Evolutionary conservation across 2,888 invertebrate genomes (phyloP), one percentile per base, ranked within the genome.

Genomic region (Idaea aversata): DNA sequence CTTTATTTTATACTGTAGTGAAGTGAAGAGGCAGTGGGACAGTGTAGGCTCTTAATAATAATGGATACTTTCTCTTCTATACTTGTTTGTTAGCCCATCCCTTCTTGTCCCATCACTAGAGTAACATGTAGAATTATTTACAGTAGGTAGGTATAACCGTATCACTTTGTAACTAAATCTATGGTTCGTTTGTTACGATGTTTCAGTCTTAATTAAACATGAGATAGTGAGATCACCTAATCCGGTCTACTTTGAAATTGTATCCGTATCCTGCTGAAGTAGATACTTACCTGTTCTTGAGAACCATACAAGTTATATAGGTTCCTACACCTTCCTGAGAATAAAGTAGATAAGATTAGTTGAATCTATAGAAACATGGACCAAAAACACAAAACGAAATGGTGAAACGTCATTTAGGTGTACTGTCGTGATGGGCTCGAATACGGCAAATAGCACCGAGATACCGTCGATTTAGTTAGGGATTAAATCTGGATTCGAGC

Each of bases 381-480:
- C 13, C 13, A 47, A 47, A 47, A 47, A 47, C 47, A 47, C 47
- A 47, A 47, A 47, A 13, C 10, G 0, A 47, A 47, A 47, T 47
- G 13, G 47, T 47, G 47, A 13, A 47, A 47, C 47, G 47, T 10
- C 47, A 47, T 47, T 47, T 13, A 0, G 10, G 47, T 13, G 47
- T 47, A 47, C 47, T 13, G 5, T 7, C 58, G 15, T 15, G 13
- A 47, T 47, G 47, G 47, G 47, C 47, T 0, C 47, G 47, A 13
- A 7, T 10, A 7, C 47, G 47, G 47, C 59, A 59, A 63, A 62
- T 63, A 66, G 63, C 66, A 73, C 72, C 67, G 62, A 71, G 70
- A 80, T 79, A 75, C 77, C 75, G 70, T 69, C 70, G 73, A 71
- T 74, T 76, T 73, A 75, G 70, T 70, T 70, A 34, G 57, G 63